These are phyloP conservation scores for Chlorops oryzae DNA, from an alignment of 1,140 invertebrate species.

Conservation along the genomic window DNA sequence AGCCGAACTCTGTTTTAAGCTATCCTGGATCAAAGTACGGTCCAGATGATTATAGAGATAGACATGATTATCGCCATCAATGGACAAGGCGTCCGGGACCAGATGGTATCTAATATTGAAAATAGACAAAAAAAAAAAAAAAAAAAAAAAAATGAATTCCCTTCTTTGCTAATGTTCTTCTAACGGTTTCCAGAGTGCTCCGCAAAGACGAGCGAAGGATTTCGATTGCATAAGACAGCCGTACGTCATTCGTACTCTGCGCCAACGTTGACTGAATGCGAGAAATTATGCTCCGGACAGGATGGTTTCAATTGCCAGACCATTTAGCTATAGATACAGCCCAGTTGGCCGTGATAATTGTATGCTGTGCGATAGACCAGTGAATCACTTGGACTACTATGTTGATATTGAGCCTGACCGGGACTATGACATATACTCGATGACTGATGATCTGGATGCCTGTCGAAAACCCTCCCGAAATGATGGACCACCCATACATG, in stretches of 20 bases:
- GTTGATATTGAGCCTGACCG: constrained; percentile 65
- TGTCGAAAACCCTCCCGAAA: constrained; percentile 44
- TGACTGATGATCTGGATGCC: constrained; percentile 54
- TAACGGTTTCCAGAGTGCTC: constrained; percentile 59
- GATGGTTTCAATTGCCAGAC: constrained; percentile 64
- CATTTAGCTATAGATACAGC: constrained; percentile 63
- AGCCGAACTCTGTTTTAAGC: constrained; percentile 33
- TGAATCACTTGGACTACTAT: constrained; percentile 63
- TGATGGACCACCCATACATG: constrained; percentile 9
- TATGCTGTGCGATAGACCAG: constrained; percentile 62
- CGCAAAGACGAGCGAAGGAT: constrained; percentile 63
- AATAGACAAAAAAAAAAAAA: too few relatives aligned
- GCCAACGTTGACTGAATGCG: constrained; percentile 65
- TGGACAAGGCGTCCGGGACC: constrained; percentile 41
- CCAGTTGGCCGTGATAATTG: constrained; percentile 59
- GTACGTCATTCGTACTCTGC: constrained; percentile 60
- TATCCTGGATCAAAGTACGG: constrained; percentile 42
- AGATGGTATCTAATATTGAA: too few relatives aligned
- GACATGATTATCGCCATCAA: constrained; percentile 36
- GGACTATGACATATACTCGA: constrained; percentile 72
- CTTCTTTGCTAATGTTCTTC: neutral
- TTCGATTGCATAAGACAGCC: constrained; percentile 60
- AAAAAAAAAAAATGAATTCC: neutral
- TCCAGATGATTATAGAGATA: constrained; percentile 21
- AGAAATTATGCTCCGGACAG: constrained; percentile 64